Conservation (phyloP, 2,888 invertebrate genomes). For the Nematopogon swammerdamellus region DNA sequence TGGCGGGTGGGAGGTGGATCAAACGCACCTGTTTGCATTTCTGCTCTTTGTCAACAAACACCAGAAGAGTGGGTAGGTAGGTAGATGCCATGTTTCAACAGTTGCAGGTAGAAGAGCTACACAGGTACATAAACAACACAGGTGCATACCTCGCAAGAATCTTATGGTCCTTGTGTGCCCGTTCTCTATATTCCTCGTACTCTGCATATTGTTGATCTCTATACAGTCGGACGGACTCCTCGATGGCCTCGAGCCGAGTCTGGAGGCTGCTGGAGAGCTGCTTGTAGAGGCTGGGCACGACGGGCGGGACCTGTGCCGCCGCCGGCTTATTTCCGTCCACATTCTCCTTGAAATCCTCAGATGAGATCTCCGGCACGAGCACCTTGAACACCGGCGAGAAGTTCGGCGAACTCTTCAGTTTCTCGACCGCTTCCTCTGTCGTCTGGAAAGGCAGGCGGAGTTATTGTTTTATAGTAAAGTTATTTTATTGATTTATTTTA, state of each 20-base stretch:
- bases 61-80: no score
- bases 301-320: no score
- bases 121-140: no score
- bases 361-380: constrained; percentile 55
- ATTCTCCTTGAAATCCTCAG: constrained; percentile 50
- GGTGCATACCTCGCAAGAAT: constrained; percentile 56
- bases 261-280: constrained; percentile 67
- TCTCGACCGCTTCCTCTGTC: constrained; percentile 56
- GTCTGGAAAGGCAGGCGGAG: constrained; percentile 36
- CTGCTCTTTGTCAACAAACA: no score
- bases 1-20: no score
- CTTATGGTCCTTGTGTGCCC: constrained; percentile 69
- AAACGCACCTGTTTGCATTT: no score
- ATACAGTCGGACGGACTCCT: constrained; percentile 72
- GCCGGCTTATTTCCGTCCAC: constrained; percentile 40
- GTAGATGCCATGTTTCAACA: no score
- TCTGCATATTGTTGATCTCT: constrained; percentile 72
- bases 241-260: constrained; percentile 66
- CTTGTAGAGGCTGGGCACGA: constrained; percentile 60
- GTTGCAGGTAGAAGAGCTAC: no score
- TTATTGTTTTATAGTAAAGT: no score
- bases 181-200: constrained; percentile 70
- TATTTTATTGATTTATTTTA: no score
- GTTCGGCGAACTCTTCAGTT: constrained; percentile 58
- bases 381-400: constrained; percentile 73